Percentiles rank a stretch among this genome's conserved stretches.
Conservation (phyloP, 2,797 vertebrate species). For the Pipistrellus pygmaeus region DNA sequence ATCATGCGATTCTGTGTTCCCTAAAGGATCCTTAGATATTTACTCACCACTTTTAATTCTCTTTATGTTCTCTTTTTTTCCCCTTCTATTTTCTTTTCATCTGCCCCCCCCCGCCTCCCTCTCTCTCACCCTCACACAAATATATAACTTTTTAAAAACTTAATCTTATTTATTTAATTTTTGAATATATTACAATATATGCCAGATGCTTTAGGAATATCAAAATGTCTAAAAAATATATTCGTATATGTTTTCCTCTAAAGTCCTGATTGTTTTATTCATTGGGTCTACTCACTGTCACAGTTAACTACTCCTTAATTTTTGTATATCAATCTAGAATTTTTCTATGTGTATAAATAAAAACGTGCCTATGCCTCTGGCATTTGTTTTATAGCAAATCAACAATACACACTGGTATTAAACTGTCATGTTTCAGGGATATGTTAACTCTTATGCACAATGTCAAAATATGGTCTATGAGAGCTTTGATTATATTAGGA, state of each 20-base stretch:
- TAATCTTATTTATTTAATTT: background rate
- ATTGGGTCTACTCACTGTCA: background rate
- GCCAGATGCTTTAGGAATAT: background rate
- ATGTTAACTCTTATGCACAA: background rate
- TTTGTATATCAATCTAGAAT: background rate
- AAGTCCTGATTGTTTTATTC: background rate
- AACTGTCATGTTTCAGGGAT: background rate
- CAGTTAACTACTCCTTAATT: background rate
- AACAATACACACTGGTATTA: background rate
- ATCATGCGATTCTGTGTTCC: background rate
- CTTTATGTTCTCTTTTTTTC: background rate
- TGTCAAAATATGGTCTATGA: background rate
- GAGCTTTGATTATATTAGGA: background rate
- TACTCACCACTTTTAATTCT: background rate
- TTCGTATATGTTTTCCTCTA: background rate
- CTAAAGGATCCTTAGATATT: background rate
- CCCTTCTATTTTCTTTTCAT: background rate
- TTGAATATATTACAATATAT: background rate
- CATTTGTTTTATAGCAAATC: background rate
- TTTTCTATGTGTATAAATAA: background rate
- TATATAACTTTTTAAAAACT: background rate
- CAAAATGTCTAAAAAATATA: background rate
- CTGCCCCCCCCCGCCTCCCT: background rate
- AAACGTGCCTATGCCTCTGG: background rate
- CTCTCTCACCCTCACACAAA: background rate